These are phyloP conservation scores for Leiothrix lutea DNA, from an alignment of 2,113 vertebrate species.

Conservation along the genomic window DNA sequence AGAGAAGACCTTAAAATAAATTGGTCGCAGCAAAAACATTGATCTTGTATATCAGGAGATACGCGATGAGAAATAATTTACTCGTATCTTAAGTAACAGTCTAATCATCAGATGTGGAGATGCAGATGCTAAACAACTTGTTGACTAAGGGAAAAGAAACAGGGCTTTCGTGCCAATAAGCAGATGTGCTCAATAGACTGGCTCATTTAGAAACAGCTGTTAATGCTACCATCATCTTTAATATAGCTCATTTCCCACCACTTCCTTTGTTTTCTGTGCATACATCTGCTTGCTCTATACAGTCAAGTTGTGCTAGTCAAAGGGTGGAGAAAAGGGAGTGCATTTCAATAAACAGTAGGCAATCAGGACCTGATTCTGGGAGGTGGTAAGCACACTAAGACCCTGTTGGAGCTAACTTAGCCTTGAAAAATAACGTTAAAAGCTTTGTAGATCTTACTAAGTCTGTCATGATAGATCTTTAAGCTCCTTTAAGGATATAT, in stretches of 20 bases:
- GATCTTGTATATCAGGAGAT: constrained; percentile 39
- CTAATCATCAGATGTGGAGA: constrained; percentile 80
- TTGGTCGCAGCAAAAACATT: constrained; percentile 16
- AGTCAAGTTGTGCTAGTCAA: not conserved
- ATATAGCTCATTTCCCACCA: constrained; percentile 8
- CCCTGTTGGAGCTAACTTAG: not conserved
- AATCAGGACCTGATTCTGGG: not conserved
- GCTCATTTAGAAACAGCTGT: constrained; percentile 65
- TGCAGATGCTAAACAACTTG: constrained; percentile 77
- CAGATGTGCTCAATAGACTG: constrained; percentile 73
- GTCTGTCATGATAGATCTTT: not conserved
- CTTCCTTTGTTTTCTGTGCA: constrained; percentile 30
- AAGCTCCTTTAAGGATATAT: not conserved
- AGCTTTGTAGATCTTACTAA: not conserved
- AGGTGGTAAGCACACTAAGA: not conserved
- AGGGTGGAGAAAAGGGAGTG: not conserved
- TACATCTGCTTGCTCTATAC: not conserved
- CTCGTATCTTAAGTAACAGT: constrained; percentile 74
- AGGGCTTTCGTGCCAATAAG: constrained; percentile 70
- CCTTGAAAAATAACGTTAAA: not conserved
- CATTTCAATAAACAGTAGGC: not conserved
- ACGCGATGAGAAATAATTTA: constrained; percentile 36
- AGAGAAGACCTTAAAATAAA: constrained; percentile 71
- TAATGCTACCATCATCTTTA: constrained; percentile 52
- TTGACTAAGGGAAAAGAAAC: constrained; percentile 76